Base-by-base conservation (phyloP, 1,140 invertebrate species). In the Eumaeus atala region DNA sequence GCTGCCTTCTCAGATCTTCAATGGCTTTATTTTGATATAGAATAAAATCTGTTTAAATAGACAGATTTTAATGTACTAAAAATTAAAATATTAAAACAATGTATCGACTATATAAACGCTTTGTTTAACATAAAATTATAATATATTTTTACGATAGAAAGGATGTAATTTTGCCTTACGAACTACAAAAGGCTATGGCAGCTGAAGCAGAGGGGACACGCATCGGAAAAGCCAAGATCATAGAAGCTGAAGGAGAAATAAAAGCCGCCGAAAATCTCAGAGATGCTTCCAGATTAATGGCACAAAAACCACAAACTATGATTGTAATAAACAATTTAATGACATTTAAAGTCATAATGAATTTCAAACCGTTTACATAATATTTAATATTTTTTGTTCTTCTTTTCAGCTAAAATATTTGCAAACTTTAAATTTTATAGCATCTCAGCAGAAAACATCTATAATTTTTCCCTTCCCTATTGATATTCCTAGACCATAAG, bases 101-200 rank as follows among this genome's bases (percentile, higher is more conserved):
- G n/a, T n/a, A n/a, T n/a, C n/a, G n/a, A n/a, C n/a, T n/a, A n/a
- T n/a, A n/a, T n/a, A n/a, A n/a, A n/a, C n/a, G 18, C 14, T 7
- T n/a, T 54, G 0, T 3, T 14, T 17, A 14, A 2, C 11, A 8
- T 12, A 42, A 11, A 14, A 44, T 17, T 17, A 9, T 17, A 47
- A 47, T 18, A 47, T 47, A 0, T 47, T 47, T 17, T 63, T 70
- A 47, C 56, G 21, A 2, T 28, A 78, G 75, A 53, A 81, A 94
- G 81, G 92, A 94, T 71, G 92, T 94, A 3, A 77, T 92, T 16
- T 77, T 94, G 35, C 93, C 93, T 5, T 84, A 89, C 7, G 89
- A 92, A 65, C 75, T 94, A 36, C 92, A 93, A 86, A 88, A 92
- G 59, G 90, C 90, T 10, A 93, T 93, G 91, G 92, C 92, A 2